Conservation (phyloP, 1,140 invertebrate genomes). For the Drosophila nasuta region DNA sequence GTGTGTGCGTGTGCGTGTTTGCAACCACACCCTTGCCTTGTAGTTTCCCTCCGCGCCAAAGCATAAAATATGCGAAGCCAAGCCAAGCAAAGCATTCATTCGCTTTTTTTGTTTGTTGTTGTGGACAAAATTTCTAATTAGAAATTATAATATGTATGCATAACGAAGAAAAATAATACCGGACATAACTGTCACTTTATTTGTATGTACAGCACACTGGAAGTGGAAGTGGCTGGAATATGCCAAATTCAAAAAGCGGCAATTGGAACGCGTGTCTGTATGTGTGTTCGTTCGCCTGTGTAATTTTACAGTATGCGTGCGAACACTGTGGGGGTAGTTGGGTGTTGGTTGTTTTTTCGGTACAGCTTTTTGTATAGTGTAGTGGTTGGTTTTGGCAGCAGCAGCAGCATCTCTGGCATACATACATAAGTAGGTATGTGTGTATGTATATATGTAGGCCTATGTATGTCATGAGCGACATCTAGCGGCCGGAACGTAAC, state of each 20-base stretch:
- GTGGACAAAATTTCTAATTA: conserved; percentile 76
- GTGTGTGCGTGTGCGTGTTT: conserved; percentile 23
- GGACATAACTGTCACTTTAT: conserved; percentile 76
- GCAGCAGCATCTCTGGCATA: conserved; percentile 74
- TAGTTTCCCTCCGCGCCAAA: conserved; percentile 58
- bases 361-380: conserved; percentile 55
- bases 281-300: conserved; percentile 3
- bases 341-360: conserved; percentile 69
- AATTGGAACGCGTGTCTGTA: conserved; percentile 69
- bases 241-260: conserved; percentile 77
- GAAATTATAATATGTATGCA: conserved; percentile 70
- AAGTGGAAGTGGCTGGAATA: conserved; percentile 61
- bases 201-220: conserved; percentile 58
- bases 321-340: conserved; percentile 62
- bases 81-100: conserved; percentile 2
- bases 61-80: conserved; percentile 72
- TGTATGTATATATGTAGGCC: conserved; percentile 38
- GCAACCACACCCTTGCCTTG: conserved; percentile 71
- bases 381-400: conserved; percentile 73
- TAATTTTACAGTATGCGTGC: conserved; percentile 40
- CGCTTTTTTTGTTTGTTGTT: conserved; percentile 51
- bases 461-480: conserved; percentile 82
- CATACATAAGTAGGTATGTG: conserved; percentile 48
- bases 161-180: conserved; percentile 48
- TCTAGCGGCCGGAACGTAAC: conserved; percentile 55